Base-by-base conservation (phyloP, 2,888 invertebrate genomes). In the Parascotia fuliginaria region DNA sequence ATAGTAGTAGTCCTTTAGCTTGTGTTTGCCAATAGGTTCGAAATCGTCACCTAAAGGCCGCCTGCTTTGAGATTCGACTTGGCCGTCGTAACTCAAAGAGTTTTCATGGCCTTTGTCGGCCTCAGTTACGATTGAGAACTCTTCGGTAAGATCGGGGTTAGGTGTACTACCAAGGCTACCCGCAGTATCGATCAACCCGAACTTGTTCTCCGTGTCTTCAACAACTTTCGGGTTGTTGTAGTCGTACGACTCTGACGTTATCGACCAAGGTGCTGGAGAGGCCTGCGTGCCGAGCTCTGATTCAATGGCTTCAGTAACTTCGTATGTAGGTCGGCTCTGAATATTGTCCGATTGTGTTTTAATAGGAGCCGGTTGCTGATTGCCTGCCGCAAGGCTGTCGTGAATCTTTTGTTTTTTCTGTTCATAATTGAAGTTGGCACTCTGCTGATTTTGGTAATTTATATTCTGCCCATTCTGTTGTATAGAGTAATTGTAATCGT, bases 1-100 rank as follows among this genome's bases (percentile, higher is more conserved):
- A 47, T 92, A 91, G 59, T 91, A 92, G 70, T 91, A 90, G 49
- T 92, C 92, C 65, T 89, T 90, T 9, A 90, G 79, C 55, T 91
- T 90, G 54, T 89, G 82, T 51, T 85, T 84, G 47, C 81, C 83
- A 57, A 92, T 89, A 12, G 91, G 90, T 72, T 91, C 89, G 68
- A 89, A 90, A 54, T 90, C 90, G 60, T 91, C 89, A 54, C 86
- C 89, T 56, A 85, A 70, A 45, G 92, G 92, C 70, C 87, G 87
- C 71, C 88, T 85, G 67, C 85, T 91, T 86, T 91, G 89, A 62
- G 87, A 81, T 80, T 92, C 90, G 70, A 83, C 73, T 61, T 86
- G 81, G 46, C 73, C 76, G 65, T 90, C 86, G 79, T 89, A 89
- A 60, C 74, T 81, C 73, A 87, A 84, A 75, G 82, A 84, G 77